Percentiles rank a stretch among this genome's conserved stretches.
Conservation (phyloP, 2,888 invertebrate species). For the Nephrotoma appendiculata region DNA sequence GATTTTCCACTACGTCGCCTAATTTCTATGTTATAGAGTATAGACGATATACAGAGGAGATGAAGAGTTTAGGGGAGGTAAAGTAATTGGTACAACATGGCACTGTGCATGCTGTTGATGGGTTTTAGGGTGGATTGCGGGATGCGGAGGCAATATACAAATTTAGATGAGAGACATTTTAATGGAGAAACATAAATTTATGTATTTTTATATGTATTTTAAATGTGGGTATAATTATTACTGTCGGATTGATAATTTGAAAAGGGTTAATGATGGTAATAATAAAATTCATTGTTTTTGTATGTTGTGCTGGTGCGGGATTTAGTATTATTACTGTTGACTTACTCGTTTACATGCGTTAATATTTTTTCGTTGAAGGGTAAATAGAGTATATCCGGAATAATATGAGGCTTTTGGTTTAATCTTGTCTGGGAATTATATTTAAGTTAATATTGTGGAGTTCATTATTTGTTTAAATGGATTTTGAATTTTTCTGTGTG, state of each 20-base stretch:
- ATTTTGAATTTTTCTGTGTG: no score
- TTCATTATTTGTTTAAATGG: no score
- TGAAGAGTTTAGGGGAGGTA: neutral
- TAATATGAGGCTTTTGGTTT: neutral
- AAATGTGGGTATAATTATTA: neutral
- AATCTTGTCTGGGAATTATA: neutral
- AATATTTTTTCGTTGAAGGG: neutral
- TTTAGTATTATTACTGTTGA: neutral
- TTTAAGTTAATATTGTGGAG: no score
- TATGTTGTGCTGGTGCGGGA: neutral
- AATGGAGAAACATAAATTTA: neutral
- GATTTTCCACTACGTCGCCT: no score
- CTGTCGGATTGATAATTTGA: neutral
- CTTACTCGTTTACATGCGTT: neutral
- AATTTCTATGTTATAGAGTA: no score
- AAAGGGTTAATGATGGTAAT: neutral
- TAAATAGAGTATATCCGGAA: neutral
- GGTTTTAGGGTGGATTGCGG: neutral
- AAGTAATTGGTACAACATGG: neutral
- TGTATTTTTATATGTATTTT: neutral
- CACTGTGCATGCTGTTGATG: neutral
- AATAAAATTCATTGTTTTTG: neutral
- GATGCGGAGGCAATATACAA: neutral
- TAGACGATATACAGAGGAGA: no score
- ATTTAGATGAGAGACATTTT: neutral